Conservation (phyloP, 2,113 vertebrate species). For the Channa maculata region DNA sequence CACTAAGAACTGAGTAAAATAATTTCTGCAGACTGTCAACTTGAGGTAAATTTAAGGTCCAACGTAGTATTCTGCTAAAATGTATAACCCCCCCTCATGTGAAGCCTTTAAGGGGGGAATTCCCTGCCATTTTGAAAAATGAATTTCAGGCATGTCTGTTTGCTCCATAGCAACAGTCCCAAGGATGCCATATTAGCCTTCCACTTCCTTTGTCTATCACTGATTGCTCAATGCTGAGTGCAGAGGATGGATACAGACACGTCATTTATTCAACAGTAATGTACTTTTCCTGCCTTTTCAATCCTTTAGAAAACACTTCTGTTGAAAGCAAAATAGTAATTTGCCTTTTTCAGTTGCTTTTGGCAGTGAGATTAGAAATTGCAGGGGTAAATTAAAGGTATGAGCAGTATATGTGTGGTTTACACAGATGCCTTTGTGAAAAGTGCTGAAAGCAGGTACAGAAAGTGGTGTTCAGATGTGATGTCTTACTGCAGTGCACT, state of each 20-base stretch:
- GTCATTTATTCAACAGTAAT: constrained; percentile 33
- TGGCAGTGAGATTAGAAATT: constrained; percentile 18
- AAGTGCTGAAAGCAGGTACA: not conserved
- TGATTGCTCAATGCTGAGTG: constrained; percentile 3
- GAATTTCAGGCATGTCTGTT: constrained; percentile 48
- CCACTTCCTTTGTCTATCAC: constrained; percentile 43
- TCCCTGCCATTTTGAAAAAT: too few species aligned
- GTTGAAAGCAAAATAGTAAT: constrained; percentile 18
- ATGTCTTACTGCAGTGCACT: not conserved
- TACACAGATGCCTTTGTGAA: constrained; percentile 2
- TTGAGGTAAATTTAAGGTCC: too few species aligned
- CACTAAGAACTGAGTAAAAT: too few species aligned
- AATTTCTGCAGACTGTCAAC: too few species aligned
- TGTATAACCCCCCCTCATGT: too few species aligned
- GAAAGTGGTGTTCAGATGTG: not conserved
- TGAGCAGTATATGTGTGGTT: constrained; percentile 4
- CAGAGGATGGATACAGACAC: not conserved
- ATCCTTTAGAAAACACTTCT: not conserved
- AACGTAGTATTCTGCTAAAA: too few species aligned
- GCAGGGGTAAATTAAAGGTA: constrained; percentile 13
- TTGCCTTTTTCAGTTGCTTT: not conserved
- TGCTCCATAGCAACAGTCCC: constrained; percentile 66
- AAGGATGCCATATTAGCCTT: constrained; percentile 55
- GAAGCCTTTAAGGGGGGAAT: too few species aligned
- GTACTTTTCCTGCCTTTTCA: not conserved